phyloP scores from a whole-genome alignment of 1,140 invertebrate species.

The Cecropterus lyciades region DNA sequence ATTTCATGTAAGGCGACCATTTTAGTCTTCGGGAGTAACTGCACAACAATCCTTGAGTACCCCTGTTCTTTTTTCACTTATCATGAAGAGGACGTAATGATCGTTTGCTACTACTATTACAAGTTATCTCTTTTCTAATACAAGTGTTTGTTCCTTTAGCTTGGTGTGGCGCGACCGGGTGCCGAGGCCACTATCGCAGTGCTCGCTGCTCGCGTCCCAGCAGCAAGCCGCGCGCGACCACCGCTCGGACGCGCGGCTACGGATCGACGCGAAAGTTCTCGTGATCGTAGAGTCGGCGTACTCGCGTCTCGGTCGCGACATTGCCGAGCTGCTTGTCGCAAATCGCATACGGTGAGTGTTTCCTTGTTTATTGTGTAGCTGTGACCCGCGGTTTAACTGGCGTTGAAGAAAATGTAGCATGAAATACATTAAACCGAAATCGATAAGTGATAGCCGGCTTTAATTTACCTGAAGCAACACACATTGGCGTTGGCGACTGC shows the following conservation, averaged over 20 bases:
- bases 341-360: slow-evolving; percentile 94
- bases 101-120: too few relatives aligned
- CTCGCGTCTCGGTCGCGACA: slow-evolving; percentile 94
- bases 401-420: too few relatives aligned
- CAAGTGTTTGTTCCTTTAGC: slow-evolving; percentile 75
- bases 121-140: neutral
- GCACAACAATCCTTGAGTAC: too few relatives aligned
- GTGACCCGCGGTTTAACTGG: too few relatives aligned
- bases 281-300: slow-evolving; percentile 98
- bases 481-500: too few relatives aligned
- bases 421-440: too few relatives aligned
- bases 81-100: too few relatives aligned
- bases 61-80: too few relatives aligned
- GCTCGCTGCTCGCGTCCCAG: slow-evolving; percentile 88
- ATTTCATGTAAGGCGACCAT: too few relatives aligned
- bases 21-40: too few relatives aligned
- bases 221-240: slow-evolving; percentile 89
- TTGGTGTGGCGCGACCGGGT: slow-evolving; percentile 90
- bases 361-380: neutral
- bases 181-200: slow-evolving; percentile 91
- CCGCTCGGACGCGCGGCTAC: slow-evolving; percentile 90
- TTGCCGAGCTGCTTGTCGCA: slow-evolving; percentile 96
- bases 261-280: slow-evolving; percentile 96
- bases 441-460: too few relatives aligned
- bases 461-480: too few relatives aligned